Evolutionary conservation across 2,888 invertebrate genomes (phyloP).

Genomic region (Mythimna lalbum): DNA sequence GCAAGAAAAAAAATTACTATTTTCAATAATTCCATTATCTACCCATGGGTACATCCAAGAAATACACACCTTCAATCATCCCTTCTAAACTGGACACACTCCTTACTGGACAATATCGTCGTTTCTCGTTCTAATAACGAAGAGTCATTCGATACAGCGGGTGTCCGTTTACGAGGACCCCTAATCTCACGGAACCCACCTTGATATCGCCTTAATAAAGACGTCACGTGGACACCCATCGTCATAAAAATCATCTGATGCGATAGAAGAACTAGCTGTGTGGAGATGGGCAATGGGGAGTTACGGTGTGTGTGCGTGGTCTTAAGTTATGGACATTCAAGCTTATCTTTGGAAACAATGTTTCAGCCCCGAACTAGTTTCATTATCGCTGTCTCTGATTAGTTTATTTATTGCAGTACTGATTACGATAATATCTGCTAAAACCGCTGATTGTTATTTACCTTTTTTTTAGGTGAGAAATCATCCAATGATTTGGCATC

Average conservation of each 20-base stretch:
- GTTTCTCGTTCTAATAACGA: conserved; percentile 57
- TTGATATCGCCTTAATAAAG: conserved; percentile 79
- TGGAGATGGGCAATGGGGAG: conserved; percentile 17
- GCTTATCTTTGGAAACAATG: conserved; percentile 1
- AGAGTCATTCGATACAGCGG: conserved; percentile 73
- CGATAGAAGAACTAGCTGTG: conserved; percentile 45
- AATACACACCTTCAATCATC: neutral
- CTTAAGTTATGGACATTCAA: conserved; percentile 5
- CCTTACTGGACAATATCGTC: conserved; percentile 40
- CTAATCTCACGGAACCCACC: conserved; percentile 80
- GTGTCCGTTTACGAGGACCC: conserved; percentile 81
- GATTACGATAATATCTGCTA: no score
- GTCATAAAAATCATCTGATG: conserved; percentile 72
- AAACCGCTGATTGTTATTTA: no score
- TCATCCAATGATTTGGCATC: no score
- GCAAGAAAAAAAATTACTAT: no score
- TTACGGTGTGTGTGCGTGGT: neutral
- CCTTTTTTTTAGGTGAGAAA: no score
- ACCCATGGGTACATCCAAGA: neutral
- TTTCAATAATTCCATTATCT: no score
- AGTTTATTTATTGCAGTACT: neutral
- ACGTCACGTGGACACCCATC: conserved; percentile 76
- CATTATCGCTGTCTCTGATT: neutral
- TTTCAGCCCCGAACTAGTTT: neutral
- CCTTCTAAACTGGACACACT: neutral